A percentile compares a stretch with the other conserved stretches of the same genome.
Conservation (phyloP, 2,888 invertebrate genomes). For the Parnassius mnemosyne region DNA sequence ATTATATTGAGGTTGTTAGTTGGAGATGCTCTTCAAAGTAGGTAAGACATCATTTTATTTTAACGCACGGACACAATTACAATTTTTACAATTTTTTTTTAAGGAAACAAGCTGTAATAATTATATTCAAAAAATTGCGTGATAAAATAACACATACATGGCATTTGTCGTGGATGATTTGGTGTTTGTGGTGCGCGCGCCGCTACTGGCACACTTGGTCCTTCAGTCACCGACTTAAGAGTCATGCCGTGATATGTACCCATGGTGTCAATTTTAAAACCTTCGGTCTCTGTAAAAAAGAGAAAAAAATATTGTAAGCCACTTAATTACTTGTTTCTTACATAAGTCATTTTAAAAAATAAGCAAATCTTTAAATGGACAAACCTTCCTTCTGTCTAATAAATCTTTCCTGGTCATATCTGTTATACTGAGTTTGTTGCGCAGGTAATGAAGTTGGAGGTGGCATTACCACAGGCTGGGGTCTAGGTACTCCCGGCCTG, state of each 20-base stretch:
- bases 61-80: too few relatives aligned
- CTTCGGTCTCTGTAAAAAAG: slow-evolving; percentile 90
- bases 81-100: too few relatives aligned
- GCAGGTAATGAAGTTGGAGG: slow-evolving; percentile 84
- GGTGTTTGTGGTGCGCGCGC: slow-evolving; percentile 72
- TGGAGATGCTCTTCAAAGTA: too few relatives aligned
- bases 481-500: slow-evolving; percentile 72
- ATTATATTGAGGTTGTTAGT: too few relatives aligned
- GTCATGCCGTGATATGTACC: slow-evolving; percentile 99
- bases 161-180: slow-evolving; percentile 67
- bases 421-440: slow-evolving; percentile 93
- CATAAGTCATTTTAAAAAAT: too few relatives aligned
- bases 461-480: slow-evolving; percentile 79
- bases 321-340: too few relatives aligned
- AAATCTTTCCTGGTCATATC: slow-evolving; percentile 99
- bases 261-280: slow-evolving; percentile 99
- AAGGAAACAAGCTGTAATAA: too few relatives aligned
- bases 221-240: slow-evolving; percentile 97
- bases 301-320: slow-evolving; percentile 3
- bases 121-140: too few relatives aligned
- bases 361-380: slow-evolving; percentile 11
- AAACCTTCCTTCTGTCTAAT: slow-evolving; percentile 93
- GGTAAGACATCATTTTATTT: too few relatives aligned
- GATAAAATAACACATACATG: slow-evolving; percentile 47
- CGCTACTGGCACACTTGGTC: slow-evolving; percentile 85